phyloP scores from a whole-genome alignment of 2,113 vertebrate genomes.

The Ahaetulla prasina region DNA sequence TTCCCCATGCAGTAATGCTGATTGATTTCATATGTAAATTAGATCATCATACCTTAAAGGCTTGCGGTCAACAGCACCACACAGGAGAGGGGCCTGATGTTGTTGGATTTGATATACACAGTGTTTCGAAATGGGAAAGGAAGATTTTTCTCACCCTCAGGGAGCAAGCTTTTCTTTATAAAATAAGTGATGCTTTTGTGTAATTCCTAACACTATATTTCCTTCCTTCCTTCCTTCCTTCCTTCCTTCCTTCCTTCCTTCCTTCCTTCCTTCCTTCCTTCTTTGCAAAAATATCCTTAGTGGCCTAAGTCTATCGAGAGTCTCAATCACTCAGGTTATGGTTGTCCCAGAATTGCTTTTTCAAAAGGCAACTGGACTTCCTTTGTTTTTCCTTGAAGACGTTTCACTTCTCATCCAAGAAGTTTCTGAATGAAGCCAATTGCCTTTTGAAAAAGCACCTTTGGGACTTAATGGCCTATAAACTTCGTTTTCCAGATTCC shows the following conservation, averaged over 20 bases:
- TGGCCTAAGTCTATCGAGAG: too few species aligned
- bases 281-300: background rate
- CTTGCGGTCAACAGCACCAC: background rate
- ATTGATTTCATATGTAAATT: fast-evolving
- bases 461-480: background rate
- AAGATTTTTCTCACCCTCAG: background rate
- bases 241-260: background rate
- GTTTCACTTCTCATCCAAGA: background rate
- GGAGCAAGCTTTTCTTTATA: background rate
- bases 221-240: background rate
- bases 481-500: background rate
- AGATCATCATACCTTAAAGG: background rate
- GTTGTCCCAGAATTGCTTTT: too few species aligned
- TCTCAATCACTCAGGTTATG: too few species aligned
- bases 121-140: background rate
- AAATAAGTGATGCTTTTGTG: background rate
- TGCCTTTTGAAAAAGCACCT: background rate
- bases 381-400: background rate
- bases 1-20: fast-evolving
- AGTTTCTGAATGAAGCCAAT: background rate
- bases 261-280: background rate
- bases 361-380: too few species aligned
- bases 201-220: background rate
- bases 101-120: background rate
- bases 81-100: fast-evolving